These are phyloP conservation scores for Molothrus aeneus DNA, from an alignment of 2,797 vertebrate species.

Conservation along the genomic window DNA sequence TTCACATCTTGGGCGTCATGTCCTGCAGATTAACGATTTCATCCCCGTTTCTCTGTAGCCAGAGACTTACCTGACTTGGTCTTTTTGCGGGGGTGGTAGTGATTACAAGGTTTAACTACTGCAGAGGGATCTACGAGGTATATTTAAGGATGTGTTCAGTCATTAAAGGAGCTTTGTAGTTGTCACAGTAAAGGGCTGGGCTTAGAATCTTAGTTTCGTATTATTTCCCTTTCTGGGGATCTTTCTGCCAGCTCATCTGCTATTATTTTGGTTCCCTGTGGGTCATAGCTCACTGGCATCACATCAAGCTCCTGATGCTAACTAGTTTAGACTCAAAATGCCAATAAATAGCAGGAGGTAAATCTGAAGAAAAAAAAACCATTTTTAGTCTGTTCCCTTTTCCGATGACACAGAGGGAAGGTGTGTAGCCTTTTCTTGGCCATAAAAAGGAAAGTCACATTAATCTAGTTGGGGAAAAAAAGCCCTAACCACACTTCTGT, in stretches of 20 bases:
- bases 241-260: conserved; percentile 3
- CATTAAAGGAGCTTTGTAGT: background rate
- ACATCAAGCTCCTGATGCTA: background rate
- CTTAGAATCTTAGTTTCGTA: background rate
- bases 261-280: conserved; percentile 8
- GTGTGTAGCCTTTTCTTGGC: background rate
- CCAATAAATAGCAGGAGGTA: background rate
- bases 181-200: background rate
- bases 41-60: background rate
- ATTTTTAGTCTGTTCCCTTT: background rate
- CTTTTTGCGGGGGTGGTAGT: background rate
- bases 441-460: background rate
- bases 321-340: conserved; percentile 22
- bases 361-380: background rate
- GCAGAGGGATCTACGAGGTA: background rate
- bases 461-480: rapidly evolving
- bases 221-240: background rate
- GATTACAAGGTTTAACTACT: background rate
- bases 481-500: background rate
- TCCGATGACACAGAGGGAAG: background rate
- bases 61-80: background rate
- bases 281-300: background rate
- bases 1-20: rapidly evolving
- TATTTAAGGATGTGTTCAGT: background rate
- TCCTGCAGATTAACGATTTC: background rate